A percentile compares a stretch with the other conserved stretches of the same genome.
These are phyloP conservation scores for Calvadosia cruxmelitensis DNA, from an alignment of 30 jellyfish, hydroid and myxozoan genomes.

Conservation along the genomic window DNA sequence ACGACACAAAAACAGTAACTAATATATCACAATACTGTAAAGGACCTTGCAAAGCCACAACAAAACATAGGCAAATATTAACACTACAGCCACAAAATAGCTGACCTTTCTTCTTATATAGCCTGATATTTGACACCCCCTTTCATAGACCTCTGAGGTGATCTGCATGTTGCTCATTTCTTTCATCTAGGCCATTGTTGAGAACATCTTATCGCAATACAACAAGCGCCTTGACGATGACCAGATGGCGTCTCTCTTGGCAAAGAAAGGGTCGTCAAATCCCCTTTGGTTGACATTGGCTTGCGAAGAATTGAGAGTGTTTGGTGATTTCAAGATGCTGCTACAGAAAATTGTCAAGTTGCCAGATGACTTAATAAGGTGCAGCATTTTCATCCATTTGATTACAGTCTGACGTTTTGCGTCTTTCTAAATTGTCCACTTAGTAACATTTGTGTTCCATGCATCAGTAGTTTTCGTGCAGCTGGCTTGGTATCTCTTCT, in stretches of 20 bases:
- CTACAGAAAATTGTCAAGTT: slow-evolving; percentile 41
- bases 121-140: no score
- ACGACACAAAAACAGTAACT: no score
- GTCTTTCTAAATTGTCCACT: no score
- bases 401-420: no score
- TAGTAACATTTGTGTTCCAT: no score
- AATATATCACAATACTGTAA: no score
- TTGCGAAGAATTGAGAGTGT: slow-evolving; percentile 76
- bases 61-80: slow-evolving; percentile 73
- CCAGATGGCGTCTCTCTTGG: slow-evolving; percentile 54
- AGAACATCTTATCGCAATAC: slow-evolving; percentile 40
- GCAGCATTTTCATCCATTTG: no score
- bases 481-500: no score
- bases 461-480: no score
- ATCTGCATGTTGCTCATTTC: slow-evolving; percentile 4
- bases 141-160: no score
- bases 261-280: slow-evolving; percentile 65
- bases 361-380: slow-evolving; percentile 83
- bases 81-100: no score
- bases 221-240: slow-evolving; percentile 64
- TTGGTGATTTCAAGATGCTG: slow-evolving; percentile 65
- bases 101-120: no score
- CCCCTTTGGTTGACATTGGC: slow-evolving; percentile 86
- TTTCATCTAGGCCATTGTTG: slow-evolving; percentile 42
- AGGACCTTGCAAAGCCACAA: slow-evolving; percentile 85